Base-by-base conservation (phyloP, 2,797 vertebrate genomes). In the Centropyge bicolor region DNA sequence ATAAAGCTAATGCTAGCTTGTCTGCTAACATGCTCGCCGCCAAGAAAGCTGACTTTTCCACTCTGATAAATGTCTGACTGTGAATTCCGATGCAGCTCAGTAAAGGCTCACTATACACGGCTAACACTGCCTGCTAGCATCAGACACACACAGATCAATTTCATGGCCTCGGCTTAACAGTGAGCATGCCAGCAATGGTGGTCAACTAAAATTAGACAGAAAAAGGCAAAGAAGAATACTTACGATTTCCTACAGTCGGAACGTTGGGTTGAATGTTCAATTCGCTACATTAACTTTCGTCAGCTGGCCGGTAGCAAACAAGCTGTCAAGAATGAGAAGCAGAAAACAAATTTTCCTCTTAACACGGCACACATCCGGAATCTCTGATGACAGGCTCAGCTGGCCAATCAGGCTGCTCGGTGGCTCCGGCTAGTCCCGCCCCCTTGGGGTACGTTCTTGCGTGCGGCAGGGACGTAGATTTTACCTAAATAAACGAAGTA, bases 291-390 rank as follows among this genome's bases (percentile, higher is more conserved):
- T 20, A 57, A 85, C 66, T 85, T 89, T 63, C 64, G 61, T 76
- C 81, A 6, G 55, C 70, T 54, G 70, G 56, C 82, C 49, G 65
- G 72, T 38, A 14, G 66, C 83, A 77, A 56, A 72, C 80, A 81
- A 86, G 81, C 85, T 89, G 91, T 92, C 89, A 90, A 59, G 73
- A 85, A 88, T 78, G 70, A 87, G 81, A 85, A 71, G 76, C 88
- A 84, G 74, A 92, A 92, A 92, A 94, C 91, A 92, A 90, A 87
- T 76, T 83, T 83, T 90, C 65, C 83, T 85, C 78, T 90, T 80
- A 81, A 78, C 80, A 79, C 70, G 81, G 76, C 68, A 63, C 60
- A 94, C 89, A 85, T 94, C 92, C 93, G 92, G 91, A 88, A 86
- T 88, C 84, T 81, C 75, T 85, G 82, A 88, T 54, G 92, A 87